Conservation (phyloP, 1,140 invertebrate species). For the Drosophila guanche region DNA sequence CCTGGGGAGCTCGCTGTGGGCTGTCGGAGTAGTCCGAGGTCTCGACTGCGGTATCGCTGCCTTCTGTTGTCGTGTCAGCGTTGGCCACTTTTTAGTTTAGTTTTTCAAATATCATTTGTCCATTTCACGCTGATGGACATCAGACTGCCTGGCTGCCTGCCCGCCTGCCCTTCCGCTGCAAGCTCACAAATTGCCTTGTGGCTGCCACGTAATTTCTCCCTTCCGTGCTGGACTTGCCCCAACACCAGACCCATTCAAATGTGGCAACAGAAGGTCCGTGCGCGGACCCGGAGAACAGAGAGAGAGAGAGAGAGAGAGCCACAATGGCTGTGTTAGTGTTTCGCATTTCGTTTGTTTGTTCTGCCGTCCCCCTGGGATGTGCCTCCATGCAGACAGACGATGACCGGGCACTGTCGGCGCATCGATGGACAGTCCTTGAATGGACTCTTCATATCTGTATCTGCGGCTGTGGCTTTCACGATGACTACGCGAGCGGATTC, state of each 20-base stretch:
- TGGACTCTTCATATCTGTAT: background rate
- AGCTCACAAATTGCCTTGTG: slow-evolving; percentile 36
- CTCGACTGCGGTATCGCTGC: slow-evolving; percentile 28
- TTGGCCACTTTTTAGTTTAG: slow-evolving; percentile 74
- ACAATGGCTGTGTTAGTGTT: slow-evolving; percentile 67
- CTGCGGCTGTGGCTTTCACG: slow-evolving; percentile 6
- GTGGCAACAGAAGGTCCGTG: slow-evolving; percentile 21
- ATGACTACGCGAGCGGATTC: slow-evolving; percentile 33
- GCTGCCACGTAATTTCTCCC: slow-evolving; percentile 50
- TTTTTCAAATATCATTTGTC: slow-evolving; percentile 76
- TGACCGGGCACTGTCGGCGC: slow-evolving; percentile 60
- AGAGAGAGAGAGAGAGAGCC: background rate
- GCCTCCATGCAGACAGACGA: slow-evolving; percentile 51
- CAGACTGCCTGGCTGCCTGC: slow-evolving; percentile 20
- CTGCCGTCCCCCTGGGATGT: slow-evolving; percentile 32
- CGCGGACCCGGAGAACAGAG: slow-evolving; percentile 3
- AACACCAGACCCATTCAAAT: slow-evolving; percentile 23
- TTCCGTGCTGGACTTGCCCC: slow-evolving; percentile 18
- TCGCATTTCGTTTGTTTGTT: slow-evolving; percentile 52
- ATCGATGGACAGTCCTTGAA: background rate
- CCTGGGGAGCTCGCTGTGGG: slow-evolving; percentile 36
- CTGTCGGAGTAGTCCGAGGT: slow-evolving; percentile 6
- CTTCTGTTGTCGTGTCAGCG: slow-evolving; percentile 56
- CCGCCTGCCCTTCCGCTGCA: background rate
- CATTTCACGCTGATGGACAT: slow-evolving; percentile 78